Base-by-base conservation (phyloP, 2,797 vertebrate genomes). In the Valencia hispanica region DNA sequence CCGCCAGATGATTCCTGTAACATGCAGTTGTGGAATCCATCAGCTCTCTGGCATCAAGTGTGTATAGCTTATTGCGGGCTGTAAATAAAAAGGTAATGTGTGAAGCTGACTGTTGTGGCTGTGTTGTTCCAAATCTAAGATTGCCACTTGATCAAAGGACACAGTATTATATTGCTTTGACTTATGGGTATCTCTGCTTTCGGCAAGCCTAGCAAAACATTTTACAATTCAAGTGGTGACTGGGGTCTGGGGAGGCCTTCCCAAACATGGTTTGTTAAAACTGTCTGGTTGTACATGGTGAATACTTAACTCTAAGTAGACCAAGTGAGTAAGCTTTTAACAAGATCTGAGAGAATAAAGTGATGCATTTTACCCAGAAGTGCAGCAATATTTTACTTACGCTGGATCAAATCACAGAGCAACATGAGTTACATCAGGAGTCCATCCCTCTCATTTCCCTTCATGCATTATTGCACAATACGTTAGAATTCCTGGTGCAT, bases 41-140 rank as follows among this genome's bases (percentile, higher is more conserved):
- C 87, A 89, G 79, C 81, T 73, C 80, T 73, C 45, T 63, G 68
- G 80, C 61, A 27, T 79, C 73, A 88, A 82, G 77, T 74, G 82
- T 80, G 80, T 88, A 80, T 80, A 73, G 85, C 75, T 87, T 83
- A 87, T 86, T 75, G 82, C 77, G 70, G 73, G 79, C 88, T 85
- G 86, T 91, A 91, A 93, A 92, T 92, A 90, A 89, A 65, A 27
- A 77, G 71, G 72, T 85, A 81, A 92, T 86, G 87, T 78, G 82
- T 66, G 73, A 81, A 86, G 73, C 84, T 80, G 88, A 90, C 91
- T 86, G 86, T 85, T 86, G 84, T 81, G 53, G 75, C 74, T 12
- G 75, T 89, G 82, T 77, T 85, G 73, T 84, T 84, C 50, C 77
- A 79, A 79, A 75, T 65, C 68, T 59, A 48, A 76, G 75, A 74